Evolutionary conservation across 1,140 invertebrate genomes (phyloP).

Genomic region (Teleogryllus occipitalis): DNA sequence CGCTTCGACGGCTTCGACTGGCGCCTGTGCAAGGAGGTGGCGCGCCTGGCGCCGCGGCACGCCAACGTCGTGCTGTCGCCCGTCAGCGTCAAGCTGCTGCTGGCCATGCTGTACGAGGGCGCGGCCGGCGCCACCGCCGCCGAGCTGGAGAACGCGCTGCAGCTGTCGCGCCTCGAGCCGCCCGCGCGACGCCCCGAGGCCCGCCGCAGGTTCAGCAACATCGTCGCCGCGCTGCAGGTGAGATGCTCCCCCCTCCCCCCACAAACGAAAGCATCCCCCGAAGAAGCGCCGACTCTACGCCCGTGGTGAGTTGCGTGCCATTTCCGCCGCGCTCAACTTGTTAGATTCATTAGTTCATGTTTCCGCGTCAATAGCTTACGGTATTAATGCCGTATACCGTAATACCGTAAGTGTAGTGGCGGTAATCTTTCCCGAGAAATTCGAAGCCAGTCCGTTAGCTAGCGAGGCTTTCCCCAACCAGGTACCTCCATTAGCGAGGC

Average conservation of each 20-base stretch:
- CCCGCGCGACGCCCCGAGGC: slow-evolving; percentile 36
- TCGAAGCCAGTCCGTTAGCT: too few relatives aligned
- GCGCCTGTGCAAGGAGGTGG: slow-evolving; percentile 46
- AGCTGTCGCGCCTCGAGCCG: slow-evolving; percentile 32
- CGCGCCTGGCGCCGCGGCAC: slow-evolving; percentile 31
- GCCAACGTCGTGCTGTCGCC: slow-evolving; percentile 70
- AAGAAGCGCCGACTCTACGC: too few relatives aligned
- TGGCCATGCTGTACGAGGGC: slow-evolving; percentile 64
- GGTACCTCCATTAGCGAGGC: too few relatives aligned
- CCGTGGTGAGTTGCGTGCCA: too few relatives aligned
- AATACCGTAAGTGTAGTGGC: too few relatives aligned
- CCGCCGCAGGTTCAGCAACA: slow-evolving; percentile 39
- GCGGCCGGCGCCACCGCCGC: slow-evolving; percentile 51
- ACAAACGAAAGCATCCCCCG: too few relatives aligned
- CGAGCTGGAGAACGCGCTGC: slow-evolving; percentile 48
- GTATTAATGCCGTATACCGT: too few relatives aligned
- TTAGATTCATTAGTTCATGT: too few relatives aligned
- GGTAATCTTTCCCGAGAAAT: too few relatives aligned
- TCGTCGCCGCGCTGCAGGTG: slow-evolving; percentile 43
- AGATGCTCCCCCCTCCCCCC: background rate
- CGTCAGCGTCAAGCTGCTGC: slow-evolving; percentile 63
- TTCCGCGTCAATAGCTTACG: too few relatives aligned
- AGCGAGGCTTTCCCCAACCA: too few relatives aligned
- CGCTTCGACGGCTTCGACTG: slow-evolving; percentile 49
- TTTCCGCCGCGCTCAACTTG: too few relatives aligned